Percentiles rank a stretch among this genome's conserved stretches.
phyloP scores from a whole-genome alignment of 64 coral and sea anemone genomes.

The Stylophora pistillata region DNA sequence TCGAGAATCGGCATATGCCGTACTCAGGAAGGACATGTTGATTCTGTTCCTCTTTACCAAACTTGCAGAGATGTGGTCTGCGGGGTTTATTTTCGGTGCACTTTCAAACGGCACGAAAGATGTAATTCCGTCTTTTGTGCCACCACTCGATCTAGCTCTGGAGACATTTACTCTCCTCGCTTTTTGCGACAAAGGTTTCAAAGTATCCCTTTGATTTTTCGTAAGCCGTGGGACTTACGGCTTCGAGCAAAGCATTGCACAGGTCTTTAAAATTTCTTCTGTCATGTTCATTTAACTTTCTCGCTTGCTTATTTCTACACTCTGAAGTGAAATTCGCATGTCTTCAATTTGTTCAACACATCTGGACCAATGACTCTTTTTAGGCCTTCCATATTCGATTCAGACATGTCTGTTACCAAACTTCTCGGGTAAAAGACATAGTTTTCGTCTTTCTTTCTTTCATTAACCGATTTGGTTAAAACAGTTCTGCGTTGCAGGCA shows the following conservation, averaged over 20 bases:
- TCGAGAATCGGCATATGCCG: constrained; percentile 15
- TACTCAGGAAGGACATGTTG: constrained; percentile 45
- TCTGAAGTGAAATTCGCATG: constrained; percentile 57
- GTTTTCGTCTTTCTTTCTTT: background rate
- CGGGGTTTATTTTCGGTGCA: constrained; percentile 43
- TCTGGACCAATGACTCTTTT: constrained; percentile 1
- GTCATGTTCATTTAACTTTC: constrained; percentile 27
- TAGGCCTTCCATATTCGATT: constrained; percentile 13
- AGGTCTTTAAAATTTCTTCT: constrained; percentile 54
- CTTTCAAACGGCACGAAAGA: constrained; percentile 35
- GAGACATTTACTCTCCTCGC: constrained; percentile 18
- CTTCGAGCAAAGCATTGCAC: constrained; percentile 36
- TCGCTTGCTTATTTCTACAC: constrained; percentile 43
- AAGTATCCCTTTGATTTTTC: constrained; percentile 34
- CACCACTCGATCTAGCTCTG: constrained; percentile 60
- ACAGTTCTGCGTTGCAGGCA: background rate
- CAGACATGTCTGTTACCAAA: constrained; percentile 46
- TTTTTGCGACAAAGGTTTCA: constrained; percentile 22
- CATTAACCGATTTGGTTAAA: constrained; percentile 24
- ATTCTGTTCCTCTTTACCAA: constrained; percentile 9
- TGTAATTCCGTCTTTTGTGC: constrained; percentile 53
- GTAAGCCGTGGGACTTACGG: constrained; percentile 16
- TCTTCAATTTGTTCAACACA: background rate
- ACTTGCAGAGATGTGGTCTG: constrained; percentile 45
- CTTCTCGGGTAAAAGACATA: constrained; percentile 15